phyloP scores from a whole-genome alignment of 2,113 vertebrate genomes.

The Lepisosteus oculatus region DNA sequence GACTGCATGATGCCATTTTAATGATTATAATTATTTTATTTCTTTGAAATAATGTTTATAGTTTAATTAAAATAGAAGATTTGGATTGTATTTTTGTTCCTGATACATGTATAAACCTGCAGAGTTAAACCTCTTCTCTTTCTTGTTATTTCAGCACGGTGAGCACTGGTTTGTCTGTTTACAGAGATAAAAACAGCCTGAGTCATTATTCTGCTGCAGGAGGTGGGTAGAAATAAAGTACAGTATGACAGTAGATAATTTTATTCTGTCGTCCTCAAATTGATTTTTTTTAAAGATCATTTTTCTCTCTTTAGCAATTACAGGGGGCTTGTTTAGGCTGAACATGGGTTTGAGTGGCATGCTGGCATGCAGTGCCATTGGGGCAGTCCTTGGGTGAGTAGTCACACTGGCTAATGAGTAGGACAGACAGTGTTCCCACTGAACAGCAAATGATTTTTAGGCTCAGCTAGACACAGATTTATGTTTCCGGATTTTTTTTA shows the following conservation, averaged over 20 bases:
- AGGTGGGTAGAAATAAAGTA: conserved; percentile 63
- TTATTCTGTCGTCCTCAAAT: not conserved
- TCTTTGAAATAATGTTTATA: no score
- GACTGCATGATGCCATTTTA: no score
- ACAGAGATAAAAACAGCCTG: conserved; percentile 69
- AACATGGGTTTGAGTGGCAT: conserved; percentile 77
- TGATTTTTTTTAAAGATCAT: not conserved
- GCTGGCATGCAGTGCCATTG: conserved; percentile 72
- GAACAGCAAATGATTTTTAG: not conserved
- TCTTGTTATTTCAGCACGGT: conserved; percentile 56
- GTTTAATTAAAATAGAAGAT: no score
- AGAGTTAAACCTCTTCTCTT: not conserved
- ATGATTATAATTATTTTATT: no score
- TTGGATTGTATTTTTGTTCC: no score
- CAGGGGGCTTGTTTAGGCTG: conserved; percentile 80
- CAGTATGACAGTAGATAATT: not conserved
- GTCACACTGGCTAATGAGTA: not conserved
- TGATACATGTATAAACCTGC: no score
- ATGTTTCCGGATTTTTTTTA: no score
- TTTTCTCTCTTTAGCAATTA: conserved; percentile 60
- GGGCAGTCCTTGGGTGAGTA: conserved; percentile 76
- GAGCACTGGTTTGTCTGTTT: conserved; percentile 75
- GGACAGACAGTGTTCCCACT: not conserved
- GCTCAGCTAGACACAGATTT: no score
- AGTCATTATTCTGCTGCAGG: conserved; percentile 76